Evolutionary conservation across 2,113 vertebrate species (phyloP).

Genomic region (Cephalopterus ornatus): DNA sequence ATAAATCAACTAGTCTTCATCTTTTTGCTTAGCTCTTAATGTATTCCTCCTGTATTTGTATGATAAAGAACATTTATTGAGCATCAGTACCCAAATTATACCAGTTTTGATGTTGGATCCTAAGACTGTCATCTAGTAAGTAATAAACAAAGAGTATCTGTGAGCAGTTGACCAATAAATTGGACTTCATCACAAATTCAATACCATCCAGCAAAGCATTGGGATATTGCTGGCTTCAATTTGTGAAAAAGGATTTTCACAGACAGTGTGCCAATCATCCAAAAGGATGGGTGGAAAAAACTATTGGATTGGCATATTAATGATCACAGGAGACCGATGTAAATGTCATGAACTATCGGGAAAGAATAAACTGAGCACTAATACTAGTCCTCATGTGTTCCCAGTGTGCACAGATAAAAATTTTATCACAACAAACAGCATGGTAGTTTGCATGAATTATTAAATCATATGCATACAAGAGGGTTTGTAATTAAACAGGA

Average conservation of each 20-base stretch:
- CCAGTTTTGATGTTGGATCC: conserved; percentile 14
- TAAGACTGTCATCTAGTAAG: conserved; percentile 33
- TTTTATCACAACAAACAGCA: conserved; percentile 72
- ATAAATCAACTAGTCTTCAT: background rate
- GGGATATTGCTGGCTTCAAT: conserved; percentile 23
- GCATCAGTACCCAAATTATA: conserved; percentile 21
- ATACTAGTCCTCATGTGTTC: conserved; percentile 47
- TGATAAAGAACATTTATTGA: conserved; percentile 64
- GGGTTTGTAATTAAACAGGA: conserved; percentile 56
- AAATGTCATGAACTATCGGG: conserved; percentile 69
- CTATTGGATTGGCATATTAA: conserved; percentile 59
- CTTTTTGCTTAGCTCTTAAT: conserved; percentile 23
- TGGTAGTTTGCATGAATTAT: conserved; percentile 70
- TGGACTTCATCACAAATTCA: conserved; percentile 48
- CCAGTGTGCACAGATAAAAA: conserved; percentile 59
- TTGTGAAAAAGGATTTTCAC: conserved; percentile 53
- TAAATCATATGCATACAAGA: conserved; percentile 64
- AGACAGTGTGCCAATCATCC: conserved; percentile 51
- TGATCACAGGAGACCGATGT: conserved; percentile 58
- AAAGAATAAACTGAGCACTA: conserved; percentile 65
- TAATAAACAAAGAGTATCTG: conserved; percentile 35
- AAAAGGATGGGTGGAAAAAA: conserved; percentile 46
- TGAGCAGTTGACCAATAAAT: conserved; percentile 40
- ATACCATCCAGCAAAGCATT: background rate
- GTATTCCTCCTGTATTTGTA: conserved; percentile 43